Conservation (phyloP, 1,140 invertebrate species). For the Caenorhabditis latens region DNA sequence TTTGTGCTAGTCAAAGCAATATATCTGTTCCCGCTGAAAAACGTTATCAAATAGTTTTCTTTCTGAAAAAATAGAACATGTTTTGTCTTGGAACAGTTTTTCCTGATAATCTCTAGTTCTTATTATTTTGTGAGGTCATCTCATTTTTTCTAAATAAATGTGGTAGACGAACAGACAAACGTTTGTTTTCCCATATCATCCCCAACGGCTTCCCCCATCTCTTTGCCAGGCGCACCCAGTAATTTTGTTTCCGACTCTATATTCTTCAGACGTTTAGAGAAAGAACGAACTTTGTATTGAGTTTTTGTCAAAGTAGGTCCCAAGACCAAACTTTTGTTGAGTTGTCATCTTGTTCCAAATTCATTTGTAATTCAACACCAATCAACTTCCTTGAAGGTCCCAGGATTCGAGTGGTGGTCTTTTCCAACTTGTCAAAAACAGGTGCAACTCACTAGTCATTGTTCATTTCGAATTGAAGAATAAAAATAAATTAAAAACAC, state of each 20-base stretch:
- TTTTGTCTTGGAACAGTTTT: too few relatives aligned
- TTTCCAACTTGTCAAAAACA: neutral
- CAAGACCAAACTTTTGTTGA: too few relatives aligned
- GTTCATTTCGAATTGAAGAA: neutral
- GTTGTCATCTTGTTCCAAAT: neutral
- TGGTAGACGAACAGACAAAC: neutral
- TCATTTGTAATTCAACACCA: conserved; percentile 53
- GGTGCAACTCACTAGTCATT: neutral
- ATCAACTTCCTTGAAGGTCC: conserved; percentile 8
- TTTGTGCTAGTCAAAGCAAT: too few relatives aligned
- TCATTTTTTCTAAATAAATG: neutral
- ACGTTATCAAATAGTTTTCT: too few relatives aligned
- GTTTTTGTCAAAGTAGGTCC: too few relatives aligned
- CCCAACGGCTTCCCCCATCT: neutral
- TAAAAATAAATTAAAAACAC: neutral
- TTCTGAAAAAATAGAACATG: too few relatives aligned
- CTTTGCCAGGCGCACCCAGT: neutral
- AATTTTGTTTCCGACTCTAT: neutral
- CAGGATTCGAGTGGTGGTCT: neutral
- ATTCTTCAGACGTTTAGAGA: too few relatives aligned
- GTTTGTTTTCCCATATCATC: neutral
- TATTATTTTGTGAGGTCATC: neutral
- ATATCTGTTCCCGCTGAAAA: too few relatives aligned
- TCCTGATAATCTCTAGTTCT: neutral
- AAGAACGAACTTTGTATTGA: too few relatives aligned